Evolutionary conservation across 2,113 vertebrate genomes (phyloP).

Genomic region (Platysternon megacephalum): DNA sequence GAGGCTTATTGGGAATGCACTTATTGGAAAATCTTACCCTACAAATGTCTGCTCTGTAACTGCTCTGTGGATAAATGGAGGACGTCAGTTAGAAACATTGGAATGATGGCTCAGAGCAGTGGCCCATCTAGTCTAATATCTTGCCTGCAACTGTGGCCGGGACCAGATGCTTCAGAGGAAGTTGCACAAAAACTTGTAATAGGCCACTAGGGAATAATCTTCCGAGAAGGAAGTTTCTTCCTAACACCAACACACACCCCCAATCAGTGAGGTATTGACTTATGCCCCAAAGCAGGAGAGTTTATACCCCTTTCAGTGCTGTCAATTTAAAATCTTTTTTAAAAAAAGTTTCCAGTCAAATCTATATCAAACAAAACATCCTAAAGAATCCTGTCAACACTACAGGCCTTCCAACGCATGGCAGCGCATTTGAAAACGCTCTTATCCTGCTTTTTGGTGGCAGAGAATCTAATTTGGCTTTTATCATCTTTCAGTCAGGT

Average conservation of each 20-base stretch:
- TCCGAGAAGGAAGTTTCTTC: neutral
- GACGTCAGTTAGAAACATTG: accelerated
- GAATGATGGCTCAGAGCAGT: neutral
- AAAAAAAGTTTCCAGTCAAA: neutral
- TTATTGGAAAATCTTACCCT: accelerated
- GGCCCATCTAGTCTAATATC: neutral
- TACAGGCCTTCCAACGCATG: neutral
- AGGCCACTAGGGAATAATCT: neutral
- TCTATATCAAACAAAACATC: neutral
- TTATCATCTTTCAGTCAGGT: neutral
- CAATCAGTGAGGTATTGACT: neutral
- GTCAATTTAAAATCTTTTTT: neutral
- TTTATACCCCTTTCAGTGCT: neutral
- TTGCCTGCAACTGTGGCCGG: neutral
- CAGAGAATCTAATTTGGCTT: neutral
- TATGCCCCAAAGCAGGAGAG: neutral
- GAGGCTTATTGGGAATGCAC: neutral
- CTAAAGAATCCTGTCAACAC: neutral
- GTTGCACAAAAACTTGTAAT: neutral
- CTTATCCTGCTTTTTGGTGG: neutral
- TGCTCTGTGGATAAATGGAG: accelerated
- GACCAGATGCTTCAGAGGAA: accelerated
- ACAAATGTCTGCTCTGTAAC: accelerated
- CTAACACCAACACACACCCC: no score
- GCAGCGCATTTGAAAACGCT: neutral